A percentile compares a stretch with the other conserved stretches of the same genome.
Evolutionary conservation across 2,888 invertebrate species (phyloP).

Genomic region (Girardia tigrina): DNA sequence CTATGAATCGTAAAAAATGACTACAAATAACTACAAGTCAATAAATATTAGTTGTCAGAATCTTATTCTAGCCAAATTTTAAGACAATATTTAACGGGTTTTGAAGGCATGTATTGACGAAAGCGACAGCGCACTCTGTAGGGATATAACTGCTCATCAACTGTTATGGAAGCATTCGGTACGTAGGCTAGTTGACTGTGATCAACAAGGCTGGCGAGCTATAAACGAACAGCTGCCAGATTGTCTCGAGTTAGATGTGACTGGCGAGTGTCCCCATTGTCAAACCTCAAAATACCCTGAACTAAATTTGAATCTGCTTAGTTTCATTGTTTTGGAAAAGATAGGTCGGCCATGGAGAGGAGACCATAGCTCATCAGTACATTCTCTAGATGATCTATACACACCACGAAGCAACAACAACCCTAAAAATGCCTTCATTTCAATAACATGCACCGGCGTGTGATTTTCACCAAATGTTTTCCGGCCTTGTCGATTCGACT

Average conservation of each 20-base stretch:
- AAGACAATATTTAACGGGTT: conserved; percentile 21
- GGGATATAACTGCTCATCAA: conserved; percentile 28
- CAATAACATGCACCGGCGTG: neutral
- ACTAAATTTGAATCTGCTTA: conserved; percentile 5
- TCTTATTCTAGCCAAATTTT: conserved; percentile 19
- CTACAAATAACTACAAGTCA: no score
- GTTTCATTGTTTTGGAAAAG: conserved; percentile 8
- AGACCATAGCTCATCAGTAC: conserved; percentile 11
- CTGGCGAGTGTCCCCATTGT: no score
- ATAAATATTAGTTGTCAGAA: conserved; percentile 27
- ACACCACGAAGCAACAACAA: neutral
- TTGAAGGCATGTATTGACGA: conserved; percentile 29
- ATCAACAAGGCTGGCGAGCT: conserved; percentile 2
- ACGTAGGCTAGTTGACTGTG: conserved; percentile 30
- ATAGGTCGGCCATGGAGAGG: neutral
- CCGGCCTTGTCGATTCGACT: neutral
- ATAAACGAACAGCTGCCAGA: no score
- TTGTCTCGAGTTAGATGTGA: no score
- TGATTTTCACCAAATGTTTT: neutral
- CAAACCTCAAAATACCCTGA: no score
- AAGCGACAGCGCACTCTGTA: conserved; percentile 24
- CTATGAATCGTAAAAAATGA: no score
- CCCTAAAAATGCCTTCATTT: conserved; percentile 19
- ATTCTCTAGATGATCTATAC: neutral
- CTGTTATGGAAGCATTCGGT: conserved; percentile 16